A percentile compares a stretch with the other conserved stretches of the same genome.
phyloP scores from a whole-genome alignment of 2,888 invertebrate genomes.

The Elmis aenea region DNA sequence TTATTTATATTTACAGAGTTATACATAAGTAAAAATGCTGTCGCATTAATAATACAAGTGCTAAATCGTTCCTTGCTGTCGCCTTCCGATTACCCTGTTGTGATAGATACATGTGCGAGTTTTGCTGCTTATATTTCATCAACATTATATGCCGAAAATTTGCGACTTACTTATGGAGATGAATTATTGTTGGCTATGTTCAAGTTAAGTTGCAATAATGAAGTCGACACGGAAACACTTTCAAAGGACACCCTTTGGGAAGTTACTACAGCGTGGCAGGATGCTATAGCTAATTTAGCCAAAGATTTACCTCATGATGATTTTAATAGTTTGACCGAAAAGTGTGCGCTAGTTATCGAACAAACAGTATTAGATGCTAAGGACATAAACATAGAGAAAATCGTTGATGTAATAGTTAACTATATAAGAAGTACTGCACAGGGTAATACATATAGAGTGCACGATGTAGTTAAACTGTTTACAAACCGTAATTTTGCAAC shows the following conservation, averaged over 20 bases:
- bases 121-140: slow-evolving; percentile 52
- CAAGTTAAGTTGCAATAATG: slow-evolving; percentile 44
- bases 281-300: slow-evolving; percentile 44
- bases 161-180: slow-evolving; percentile 41
- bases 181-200: slow-evolving; percentile 49
- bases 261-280: slow-evolving; percentile 55
- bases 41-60: slow-evolving; percentile 43
- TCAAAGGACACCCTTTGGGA: slow-evolving; percentile 53
- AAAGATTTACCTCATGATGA: slow-evolving; percentile 22
- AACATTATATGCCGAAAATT: slow-evolving; percentile 47
- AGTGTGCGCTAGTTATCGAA: slow-evolving; percentile 38
- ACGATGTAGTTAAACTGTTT: slow-evolving; percentile 28
- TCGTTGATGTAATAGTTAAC: slow-evolving; percentile 29
- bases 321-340: slow-evolving; percentile 35
- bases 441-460: slow-evolving; percentile 27
- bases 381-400: slow-evolving; percentile 11
- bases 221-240: slow-evolving; percentile 39
- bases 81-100: slow-evolving; percentile 30
- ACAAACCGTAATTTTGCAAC: slow-evolving; percentile 28
- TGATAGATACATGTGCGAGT: slow-evolving; percentile 50
- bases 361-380: slow-evolving; percentile 30
- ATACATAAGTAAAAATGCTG: slow-evolving; percentile 42
- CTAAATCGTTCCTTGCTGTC: slow-evolving; percentile 41
- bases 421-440: slow-evolving; percentile 31
- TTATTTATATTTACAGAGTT: slow-evolving; percentile 41